Conservation (phyloP, 1,140 invertebrate species). For the Nebria ingens region DNA sequence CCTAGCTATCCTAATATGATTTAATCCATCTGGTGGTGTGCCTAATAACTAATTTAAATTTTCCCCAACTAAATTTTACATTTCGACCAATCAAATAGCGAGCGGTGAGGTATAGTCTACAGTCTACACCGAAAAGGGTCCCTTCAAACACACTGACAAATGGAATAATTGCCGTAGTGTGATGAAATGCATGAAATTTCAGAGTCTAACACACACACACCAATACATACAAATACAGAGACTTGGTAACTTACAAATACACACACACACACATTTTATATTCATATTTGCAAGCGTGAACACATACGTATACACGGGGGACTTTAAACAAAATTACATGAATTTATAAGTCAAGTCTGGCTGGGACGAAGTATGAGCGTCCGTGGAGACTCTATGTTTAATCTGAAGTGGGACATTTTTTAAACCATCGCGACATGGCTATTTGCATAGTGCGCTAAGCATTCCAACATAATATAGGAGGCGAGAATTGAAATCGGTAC, state of each 20-base stretch:
- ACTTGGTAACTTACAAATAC: no score
- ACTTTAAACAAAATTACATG: not conserved
- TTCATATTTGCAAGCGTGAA: no score
- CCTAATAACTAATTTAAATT: slow-evolving; percentile 5
- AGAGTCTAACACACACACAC: not conserved
- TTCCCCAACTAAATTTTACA: not conserved
- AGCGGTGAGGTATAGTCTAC: not conserved
- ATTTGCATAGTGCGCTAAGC: not conserved
- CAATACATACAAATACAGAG: no score
- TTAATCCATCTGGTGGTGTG: not conserved
- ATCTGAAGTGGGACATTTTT: slow-evolving; percentile 5
- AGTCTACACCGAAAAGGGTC: not conserved
- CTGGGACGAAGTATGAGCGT: not conserved
- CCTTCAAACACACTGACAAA: not conserved
- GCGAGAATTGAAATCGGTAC: not conserved
- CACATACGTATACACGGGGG: no score
- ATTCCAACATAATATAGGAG: no score
- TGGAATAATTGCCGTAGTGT: not conserved
- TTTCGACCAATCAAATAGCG: not conserved
- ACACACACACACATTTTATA: no score
- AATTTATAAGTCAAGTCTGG: not conserved
- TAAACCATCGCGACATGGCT: not conserved
- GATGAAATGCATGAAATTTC: not conserved
- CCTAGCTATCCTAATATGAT: no score
- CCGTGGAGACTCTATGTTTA: not conserved